Evolutionary conservation across 2,888 invertebrate species (phyloP), one percentile per base, ranked within the genome.

Genomic region (Rhagium mordax): DNA sequence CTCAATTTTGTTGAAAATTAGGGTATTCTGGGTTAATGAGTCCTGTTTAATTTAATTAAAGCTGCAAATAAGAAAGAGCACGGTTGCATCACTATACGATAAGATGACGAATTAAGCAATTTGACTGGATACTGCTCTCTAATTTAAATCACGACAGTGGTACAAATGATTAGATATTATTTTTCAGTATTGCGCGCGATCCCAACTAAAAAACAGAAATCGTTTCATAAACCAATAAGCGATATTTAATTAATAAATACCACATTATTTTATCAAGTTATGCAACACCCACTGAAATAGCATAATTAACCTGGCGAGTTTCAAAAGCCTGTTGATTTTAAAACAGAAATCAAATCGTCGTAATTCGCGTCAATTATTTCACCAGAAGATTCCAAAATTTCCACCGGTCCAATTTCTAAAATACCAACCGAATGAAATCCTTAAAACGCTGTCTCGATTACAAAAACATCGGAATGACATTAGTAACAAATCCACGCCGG

Each of bases 381-480:
- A 41, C 41, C 41, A 41, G 41, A 41, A 13, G 13, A 2, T 41
- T 13, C 13, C 1, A 41, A 41, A 41, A 41, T 41, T n/a, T 41
- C 41, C 10, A 41, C 13, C 1, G n/a, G 5, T 10, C n/a, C n/a
- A 41, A 41, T 41, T 41, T 41, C 41, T 41, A 41, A 41, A 41
- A 41, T 3, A 2, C 0, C 41, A 13, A 41, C 10, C 41, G n/a
- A 41, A 41, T 41, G 41, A 41, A 41, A 41, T 13, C 41, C 41
- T 41, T 41, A 41, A 41, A 41, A 41, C 41, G 41, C 41, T 3
- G n/a, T 2, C 41, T 41, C 59, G 49, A 74, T 74, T 70, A 70
- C 62, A 78, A 78, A 78, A 75, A 74, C 75, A 69, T 71, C 71
- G 75, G 77, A 75, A 78, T 75, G 74, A 74, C 75, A 78, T 78